phyloP scores from a whole-genome alignment of 35 echinoderm and acorn worm species.

The Apostichopus californicus region DNA sequence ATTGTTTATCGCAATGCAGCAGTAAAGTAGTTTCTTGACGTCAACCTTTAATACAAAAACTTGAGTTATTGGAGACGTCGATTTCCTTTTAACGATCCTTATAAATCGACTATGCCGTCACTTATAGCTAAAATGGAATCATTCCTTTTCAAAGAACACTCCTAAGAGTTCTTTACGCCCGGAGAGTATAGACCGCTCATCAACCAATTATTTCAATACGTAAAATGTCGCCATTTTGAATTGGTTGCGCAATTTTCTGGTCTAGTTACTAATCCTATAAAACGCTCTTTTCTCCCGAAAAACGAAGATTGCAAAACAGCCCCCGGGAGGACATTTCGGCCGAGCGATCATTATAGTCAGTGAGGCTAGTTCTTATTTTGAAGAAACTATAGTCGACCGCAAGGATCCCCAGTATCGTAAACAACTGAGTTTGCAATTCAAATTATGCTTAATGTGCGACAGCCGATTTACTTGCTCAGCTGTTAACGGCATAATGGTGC shows the following conservation, averaged over 20 bases:
- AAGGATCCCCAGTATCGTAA: neutral
- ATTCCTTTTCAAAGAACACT: neutral
- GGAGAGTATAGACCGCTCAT: neutral
- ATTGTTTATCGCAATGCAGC: no score
- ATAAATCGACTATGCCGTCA: neutral
- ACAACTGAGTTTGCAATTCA: conserved; percentile 5
- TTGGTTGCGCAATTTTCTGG: conserved; percentile 45
- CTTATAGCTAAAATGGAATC: neutral
- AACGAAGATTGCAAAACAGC: neutral
- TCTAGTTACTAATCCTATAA: conserved; percentile 39
- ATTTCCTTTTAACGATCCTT: no score
- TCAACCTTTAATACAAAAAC: no score
- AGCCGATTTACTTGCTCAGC: neutral
- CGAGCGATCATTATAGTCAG: neutral
- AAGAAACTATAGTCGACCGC: neutral
- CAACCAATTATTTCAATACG: neutral
- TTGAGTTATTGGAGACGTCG: no score
- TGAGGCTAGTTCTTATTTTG: neutral
- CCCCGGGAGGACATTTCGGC: neutral
- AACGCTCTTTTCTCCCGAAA: conserved; percentile 16
- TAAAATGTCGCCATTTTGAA: conserved; percentile 36
- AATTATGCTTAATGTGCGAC: neutral
- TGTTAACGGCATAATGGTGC: neutral
- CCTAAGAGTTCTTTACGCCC: neutral
- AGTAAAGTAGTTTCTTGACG: no score